Conservation (phyloP, 2,113 vertebrate species). For the Alligator sinensis region DNA sequence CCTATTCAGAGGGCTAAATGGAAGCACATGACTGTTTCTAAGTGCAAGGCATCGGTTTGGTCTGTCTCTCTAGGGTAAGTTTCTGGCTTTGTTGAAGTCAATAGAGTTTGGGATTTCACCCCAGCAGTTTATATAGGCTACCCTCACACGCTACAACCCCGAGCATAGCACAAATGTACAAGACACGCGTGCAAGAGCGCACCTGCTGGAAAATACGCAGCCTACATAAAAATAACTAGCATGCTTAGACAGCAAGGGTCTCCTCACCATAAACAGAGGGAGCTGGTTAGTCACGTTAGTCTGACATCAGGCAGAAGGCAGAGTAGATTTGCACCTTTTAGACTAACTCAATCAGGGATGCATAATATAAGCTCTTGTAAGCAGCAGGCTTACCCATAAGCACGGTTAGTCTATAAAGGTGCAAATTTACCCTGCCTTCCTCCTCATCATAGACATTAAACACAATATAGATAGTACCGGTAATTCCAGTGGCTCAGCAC, state of each 20-base stretch:
- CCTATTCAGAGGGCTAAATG: neutral
- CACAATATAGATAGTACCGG: neutral
- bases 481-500: neutral
- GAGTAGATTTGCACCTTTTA: too few relatives aligned
- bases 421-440: neutral
- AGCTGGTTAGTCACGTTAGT: too few relatives aligned
- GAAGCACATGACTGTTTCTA: neutral
- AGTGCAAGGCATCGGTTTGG: neutral
- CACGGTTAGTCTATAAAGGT: too few relatives aligned
- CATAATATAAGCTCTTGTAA: too few relatives aligned
- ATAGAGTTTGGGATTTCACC: neutral
- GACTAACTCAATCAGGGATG: too few relatives aligned
- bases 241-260: too few relatives aligned
- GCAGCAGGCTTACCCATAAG: too few relatives aligned
- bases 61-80: neutral
- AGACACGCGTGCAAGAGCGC: too few relatives aligned
- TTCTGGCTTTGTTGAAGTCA: neutral
- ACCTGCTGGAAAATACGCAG: neutral
- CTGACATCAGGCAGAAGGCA: too few relatives aligned
- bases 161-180: too few relatives aligned
- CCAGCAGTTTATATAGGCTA: neutral
- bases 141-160: neutral
- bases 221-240: neutral
- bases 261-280: too few relatives aligned
- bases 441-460: neutral